Percentiles rank a stretch among this genome's conserved stretches.
These are phyloP conservation scores for Eulithis prunata DNA, from an alignment of 2,888 invertebrate species.

Conservation along the genomic window DNA sequence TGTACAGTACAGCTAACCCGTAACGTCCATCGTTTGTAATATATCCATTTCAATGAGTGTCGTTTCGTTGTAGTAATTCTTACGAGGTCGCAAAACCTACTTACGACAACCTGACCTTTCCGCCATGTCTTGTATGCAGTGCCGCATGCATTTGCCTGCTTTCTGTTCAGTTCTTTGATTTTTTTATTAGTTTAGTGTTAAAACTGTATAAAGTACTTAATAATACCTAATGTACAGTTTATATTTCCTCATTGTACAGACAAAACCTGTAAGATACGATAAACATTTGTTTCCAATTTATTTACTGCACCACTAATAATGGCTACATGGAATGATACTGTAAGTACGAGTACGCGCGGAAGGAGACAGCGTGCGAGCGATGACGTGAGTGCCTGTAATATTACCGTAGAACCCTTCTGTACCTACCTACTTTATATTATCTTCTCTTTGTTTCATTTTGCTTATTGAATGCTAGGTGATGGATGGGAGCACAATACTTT, in stretches of 20 bases:
- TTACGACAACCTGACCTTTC: slow-evolving; percentile 88
- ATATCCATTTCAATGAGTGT: slow-evolving; percentile 87
- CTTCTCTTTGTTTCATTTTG: slow-evolving; percentile 75
- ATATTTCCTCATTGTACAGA: slow-evolving; percentile 81
- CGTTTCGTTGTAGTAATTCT: slow-evolving; percentile 86
- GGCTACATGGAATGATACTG: slow-evolving; percentile 88
- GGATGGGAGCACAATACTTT: slow-evolving; percentile 59
- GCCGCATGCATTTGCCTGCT: slow-evolving; percentile 89
- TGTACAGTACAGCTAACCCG: slow-evolving; percentile 74
- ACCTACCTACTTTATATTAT: slow-evolving; percentile 46
- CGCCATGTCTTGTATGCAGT: slow-evolving; percentile 86
- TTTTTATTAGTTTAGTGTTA: slow-evolving; percentile 83
- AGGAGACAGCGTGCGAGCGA: slow-evolving; percentile 53
- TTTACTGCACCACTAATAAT: slow-evolving; percentile 88
- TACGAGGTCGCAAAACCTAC: slow-evolving; percentile 83
- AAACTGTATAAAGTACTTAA: slow-evolving; percentile 80
- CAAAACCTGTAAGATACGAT: slow-evolving; percentile 79
- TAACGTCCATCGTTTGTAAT: slow-evolving; percentile 85
- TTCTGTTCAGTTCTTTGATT: slow-evolving; percentile 85
- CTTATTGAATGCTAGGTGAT: slow-evolving; percentile 76
- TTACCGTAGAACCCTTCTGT: slow-evolving; percentile 55
- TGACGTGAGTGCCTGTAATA: slow-evolving; percentile 64
- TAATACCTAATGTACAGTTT: slow-evolving; percentile 80
- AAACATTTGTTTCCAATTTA: slow-evolving; percentile 87
- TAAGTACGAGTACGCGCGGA: slow-evolving; percentile 75